Evolutionary conservation across 2,113 vertebrate species (phyloP).

Genomic region (Peromyscus polionotus): DNA sequence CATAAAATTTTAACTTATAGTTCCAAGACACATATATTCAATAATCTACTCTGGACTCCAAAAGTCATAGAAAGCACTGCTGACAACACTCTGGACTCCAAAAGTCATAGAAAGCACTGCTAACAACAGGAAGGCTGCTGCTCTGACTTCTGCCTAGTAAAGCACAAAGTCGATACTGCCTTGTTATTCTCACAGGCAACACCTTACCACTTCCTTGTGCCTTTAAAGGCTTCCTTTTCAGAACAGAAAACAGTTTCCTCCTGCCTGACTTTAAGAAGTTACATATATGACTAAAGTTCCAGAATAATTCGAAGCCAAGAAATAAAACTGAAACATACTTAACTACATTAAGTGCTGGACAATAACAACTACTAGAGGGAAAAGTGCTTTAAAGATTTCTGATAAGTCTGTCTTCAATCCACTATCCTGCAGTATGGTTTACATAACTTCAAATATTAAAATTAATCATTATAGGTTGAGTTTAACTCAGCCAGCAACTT

Average conservation of each 20-base stretch:
- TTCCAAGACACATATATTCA: constrained; percentile 32
- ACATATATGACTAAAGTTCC: constrained; percentile 45
- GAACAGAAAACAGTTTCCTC: constrained; percentile 4
- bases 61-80: too few relatives aligned
- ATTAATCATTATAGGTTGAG: constrained; percentile 29
- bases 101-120: constrained; percentile 39
- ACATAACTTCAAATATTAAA: constrained; percentile 50
- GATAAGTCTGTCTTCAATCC: not conserved
- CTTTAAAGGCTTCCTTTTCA: constrained; percentile 52
- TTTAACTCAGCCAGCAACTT: constrained; percentile 3
- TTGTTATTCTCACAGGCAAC: constrained; percentile 9
- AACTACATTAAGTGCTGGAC: constrained; percentile 31
- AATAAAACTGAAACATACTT: constrained; percentile 30
- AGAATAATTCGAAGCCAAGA: constrained; percentile 58
- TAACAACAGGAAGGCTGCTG: not conserved
- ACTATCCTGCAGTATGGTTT: constrained; percentile 22
- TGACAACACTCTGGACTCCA: not conserved
- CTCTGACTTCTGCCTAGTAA: not conserved
- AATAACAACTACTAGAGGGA: not conserved
- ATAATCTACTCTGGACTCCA: not conserved
- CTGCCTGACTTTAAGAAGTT: constrained; percentile 41
- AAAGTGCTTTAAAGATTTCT: constrained; percentile 51
- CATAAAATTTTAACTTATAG: not conserved
- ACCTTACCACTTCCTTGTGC: not conserved
- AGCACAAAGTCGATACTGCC: not conserved